These are phyloP conservation scores for Rhombomys opimus DNA, from an alignment of 2,113 vertebrate species.

Conservation along the genomic window DNA sequence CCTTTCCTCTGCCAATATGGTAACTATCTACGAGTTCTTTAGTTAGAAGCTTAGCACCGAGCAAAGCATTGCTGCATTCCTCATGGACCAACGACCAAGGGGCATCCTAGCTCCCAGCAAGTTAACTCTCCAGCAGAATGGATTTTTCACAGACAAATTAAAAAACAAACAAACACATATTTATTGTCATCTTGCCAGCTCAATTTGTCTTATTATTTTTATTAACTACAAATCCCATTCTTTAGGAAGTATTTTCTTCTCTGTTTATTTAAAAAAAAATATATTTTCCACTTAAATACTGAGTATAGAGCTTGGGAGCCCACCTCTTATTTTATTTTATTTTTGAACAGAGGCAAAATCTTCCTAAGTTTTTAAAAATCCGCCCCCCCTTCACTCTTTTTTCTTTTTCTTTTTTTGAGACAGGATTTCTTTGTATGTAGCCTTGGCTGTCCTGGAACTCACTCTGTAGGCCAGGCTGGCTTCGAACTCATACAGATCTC, in stretches of 20 bases:
- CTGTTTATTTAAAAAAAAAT: not conserved
- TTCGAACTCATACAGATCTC: not conserved
- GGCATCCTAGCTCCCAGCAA: not conserved
- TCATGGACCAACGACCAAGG: not conserved
- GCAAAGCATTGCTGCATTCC: not conserved
- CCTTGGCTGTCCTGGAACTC: not conserved
- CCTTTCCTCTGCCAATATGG: not conserved
- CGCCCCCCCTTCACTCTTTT: no score
- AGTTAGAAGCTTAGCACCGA: not conserved
- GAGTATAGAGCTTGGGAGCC: not conserved
- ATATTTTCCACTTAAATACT: not conserved
- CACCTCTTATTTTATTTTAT: not conserved
- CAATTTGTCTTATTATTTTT: not conserved
- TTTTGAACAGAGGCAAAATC: not conserved
- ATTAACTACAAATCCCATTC: not conserved
- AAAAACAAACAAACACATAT: not conserved
- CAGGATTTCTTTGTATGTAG: not conserved
- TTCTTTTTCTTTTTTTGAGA: not conserved
- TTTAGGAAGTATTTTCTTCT: conserved; percentile 48
- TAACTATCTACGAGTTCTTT: not conserved
- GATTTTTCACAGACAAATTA: not conserved
- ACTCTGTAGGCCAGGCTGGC: not conserved
- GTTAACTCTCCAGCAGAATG: not conserved
- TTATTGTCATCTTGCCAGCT: not conserved
- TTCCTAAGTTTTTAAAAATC: not conserved